These are phyloP conservation scores for Limnodromus scolopaceus DNA, from an alignment of 2,797 vertebrate genomes.

Conservation along the genomic window DNA sequence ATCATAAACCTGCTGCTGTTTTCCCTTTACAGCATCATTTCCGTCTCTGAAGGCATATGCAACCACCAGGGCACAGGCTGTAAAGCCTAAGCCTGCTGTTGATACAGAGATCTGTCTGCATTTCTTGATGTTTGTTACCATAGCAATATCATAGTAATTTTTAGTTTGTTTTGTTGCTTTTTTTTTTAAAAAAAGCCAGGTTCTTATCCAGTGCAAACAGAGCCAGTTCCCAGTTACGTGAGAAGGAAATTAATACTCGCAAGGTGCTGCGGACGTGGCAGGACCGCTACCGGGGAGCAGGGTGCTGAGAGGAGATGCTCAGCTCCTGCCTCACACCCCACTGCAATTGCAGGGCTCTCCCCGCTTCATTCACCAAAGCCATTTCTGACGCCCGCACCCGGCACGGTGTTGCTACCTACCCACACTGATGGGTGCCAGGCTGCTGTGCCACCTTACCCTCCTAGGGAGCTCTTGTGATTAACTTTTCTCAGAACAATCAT, in stretches of 20 bases:
- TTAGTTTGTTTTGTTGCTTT: constrained; percentile 5
- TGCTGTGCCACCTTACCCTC: not conserved
- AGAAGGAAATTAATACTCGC: not conserved
- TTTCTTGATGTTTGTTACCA: constrained; percentile 50
- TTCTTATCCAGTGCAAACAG: not conserved
- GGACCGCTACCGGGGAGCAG: not conserved
- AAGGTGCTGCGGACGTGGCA: accelerated
- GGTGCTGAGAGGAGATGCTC: not conserved
- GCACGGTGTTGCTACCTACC: not conserved
- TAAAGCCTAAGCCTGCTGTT: not conserved
- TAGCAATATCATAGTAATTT: constrained; percentile 36
- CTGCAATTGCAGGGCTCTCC: accelerated
- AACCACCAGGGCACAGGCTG: not conserved
- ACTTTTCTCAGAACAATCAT: not conserved
- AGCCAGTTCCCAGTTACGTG: not conserved
- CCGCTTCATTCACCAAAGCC: not conserved
- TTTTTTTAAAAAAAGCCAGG: not conserved
- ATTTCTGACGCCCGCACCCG: not conserved
- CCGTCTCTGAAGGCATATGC: not conserved
- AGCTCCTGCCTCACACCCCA: not conserved
- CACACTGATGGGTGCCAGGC: not conserved
- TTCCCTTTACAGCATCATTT: constrained; percentile 6
- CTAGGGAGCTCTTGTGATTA: not conserved
- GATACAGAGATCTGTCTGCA: not conserved
- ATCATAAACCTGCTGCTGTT: not conserved